These are phyloP conservation scores for Antheraea yamamai DNA, from an alignment of 2,888 invertebrate genomes.

Conservation along the genomic window DNA sequence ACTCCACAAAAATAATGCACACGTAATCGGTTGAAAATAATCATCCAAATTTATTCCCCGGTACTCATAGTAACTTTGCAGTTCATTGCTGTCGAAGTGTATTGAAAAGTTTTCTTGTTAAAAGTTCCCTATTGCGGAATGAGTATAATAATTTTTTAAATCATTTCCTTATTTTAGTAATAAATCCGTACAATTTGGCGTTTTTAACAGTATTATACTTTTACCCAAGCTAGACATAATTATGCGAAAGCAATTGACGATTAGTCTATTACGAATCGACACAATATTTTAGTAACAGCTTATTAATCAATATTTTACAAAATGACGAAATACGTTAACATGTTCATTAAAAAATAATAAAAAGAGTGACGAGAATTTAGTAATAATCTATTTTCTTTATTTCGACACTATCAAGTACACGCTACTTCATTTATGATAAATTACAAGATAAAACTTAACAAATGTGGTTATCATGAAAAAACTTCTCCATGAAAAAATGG, in stretches of 20 bases:
- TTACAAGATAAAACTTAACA: no score
- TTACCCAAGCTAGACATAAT: background rate
- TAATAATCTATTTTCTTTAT: no score
- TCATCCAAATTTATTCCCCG: constrained; percentile 70
- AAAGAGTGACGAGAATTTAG: no score
- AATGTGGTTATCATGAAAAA: no score
- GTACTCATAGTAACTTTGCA: constrained; percentile 65
- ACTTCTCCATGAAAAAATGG: no score
- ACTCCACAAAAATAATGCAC: background rate
- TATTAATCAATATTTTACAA: no score
- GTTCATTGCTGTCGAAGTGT: constrained; percentile 71
- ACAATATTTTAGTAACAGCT: background rate
- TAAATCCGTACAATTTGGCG: background rate
- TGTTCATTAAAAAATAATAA: no score
- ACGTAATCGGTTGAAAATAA: constrained; percentile 55
- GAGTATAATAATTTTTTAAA: constrained; percentile 78
- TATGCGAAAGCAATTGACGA: background rate
- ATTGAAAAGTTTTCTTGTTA: constrained; percentile 80
- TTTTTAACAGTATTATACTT: constrained; percentile 13
- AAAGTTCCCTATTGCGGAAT: constrained; percentile 78
- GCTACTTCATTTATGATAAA: no score
- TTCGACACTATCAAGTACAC: no score
- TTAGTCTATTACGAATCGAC: background rate
- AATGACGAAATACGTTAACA: no score
- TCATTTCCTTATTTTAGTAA: constrained; percentile 66